Evolutionary conservation across 2,888 invertebrate genomes (phyloP), one percentile per base, ranked within the genome.

Genomic region (Pomacea canaliculata): DNA sequence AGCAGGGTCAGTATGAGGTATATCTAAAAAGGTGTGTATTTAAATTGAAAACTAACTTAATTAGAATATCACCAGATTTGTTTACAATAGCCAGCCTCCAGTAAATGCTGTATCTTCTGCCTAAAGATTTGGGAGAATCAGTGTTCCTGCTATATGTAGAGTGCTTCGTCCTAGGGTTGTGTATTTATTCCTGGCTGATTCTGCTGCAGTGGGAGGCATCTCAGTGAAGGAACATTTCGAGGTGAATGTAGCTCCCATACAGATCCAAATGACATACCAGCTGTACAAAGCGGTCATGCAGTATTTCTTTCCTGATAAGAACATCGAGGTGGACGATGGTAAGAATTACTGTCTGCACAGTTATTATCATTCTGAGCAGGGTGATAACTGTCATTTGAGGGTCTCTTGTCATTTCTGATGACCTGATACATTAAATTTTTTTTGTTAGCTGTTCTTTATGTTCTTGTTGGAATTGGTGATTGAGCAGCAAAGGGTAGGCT

Each of bases 231-330:
- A 99, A 89, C 90, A 89, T 80, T 98, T 99, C 91, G 99, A 99
- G 92, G 97, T 99, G 82, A 98, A 98, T 92, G 95, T 99, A 67
- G 96, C 97, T 19, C 98, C 99, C 13, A 96, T 87, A 95, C 96
- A 94, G 94, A 95, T 82, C 92, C 92, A 92, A 81, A 86, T 98
- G 76, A 98, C 98, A 0, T 97, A 98, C 91, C 96, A 97, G 90
- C 97, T 98, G 92, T 99, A 96, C 92, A 96, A 96, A 90, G 97
- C 97, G 67, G 97, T 99, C 95, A 93, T 99, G 87, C 96, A 96
- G 91, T 99, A 98, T 91, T 98, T 98, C 91, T 99, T 99, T 82
- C 89, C 89, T 7, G 88, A 86, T 71, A 87, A 86, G 76, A 86
- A 87, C 78, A 84, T 88, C 46, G 88, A 88, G 48, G 82, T 82